Evolutionary conservation across 2,797 vertebrate species (phyloP).

Genomic region (Megaceryle alcyon): DNA sequence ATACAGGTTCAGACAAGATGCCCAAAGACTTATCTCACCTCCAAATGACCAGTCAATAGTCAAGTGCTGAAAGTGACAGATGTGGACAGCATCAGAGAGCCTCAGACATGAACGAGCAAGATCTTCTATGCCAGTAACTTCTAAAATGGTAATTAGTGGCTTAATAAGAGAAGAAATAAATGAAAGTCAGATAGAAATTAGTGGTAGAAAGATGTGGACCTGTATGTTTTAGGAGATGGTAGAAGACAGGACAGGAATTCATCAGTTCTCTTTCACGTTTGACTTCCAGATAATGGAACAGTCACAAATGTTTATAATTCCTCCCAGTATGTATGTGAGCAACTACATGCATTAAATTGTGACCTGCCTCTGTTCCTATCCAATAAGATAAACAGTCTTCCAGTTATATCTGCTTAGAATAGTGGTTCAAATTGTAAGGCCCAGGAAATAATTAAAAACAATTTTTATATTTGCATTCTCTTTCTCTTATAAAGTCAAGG

Average conservation of each 20-base stretch:
- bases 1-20: neutral
- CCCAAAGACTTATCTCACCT: neutral
- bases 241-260: neutral
- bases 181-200: neutral
- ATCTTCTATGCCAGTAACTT: neutral
- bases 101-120: neutral
- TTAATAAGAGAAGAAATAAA: neutral
- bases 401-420: neutral
- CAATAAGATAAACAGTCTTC: neutral
- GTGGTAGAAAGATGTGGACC: neutral
- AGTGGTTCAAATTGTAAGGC: neutral
- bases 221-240: neutral
- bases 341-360: neutral
- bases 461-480: neutral
- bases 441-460: neutral
- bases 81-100: neutral
- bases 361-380: neutral
- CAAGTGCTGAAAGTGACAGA: neutral
- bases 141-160: neutral
- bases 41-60: neutral
- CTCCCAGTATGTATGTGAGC: neutral
- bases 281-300: neutral
- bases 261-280: neutral
- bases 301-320: neutral
- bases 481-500: neutral